Evolutionary conservation across 2,113 vertebrate species (phyloP), one percentile per base, ranked within the genome.

Genomic region (Gulo gulo): DNA sequence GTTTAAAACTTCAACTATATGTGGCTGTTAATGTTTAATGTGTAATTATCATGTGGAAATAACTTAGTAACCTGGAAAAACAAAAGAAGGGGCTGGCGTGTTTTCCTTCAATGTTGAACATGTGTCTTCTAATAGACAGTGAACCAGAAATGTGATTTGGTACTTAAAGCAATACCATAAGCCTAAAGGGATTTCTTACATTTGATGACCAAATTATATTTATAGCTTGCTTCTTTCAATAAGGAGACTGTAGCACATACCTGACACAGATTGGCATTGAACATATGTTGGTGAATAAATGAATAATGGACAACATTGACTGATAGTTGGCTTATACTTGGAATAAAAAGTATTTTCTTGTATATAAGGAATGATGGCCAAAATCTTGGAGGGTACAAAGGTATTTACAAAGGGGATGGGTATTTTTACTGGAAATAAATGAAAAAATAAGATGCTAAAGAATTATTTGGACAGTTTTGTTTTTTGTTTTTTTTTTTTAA

Each of bases 1-100:
- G 55, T 97, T 97, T 84, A 95, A 91, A 96, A 83, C 26, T 91
- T 84, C 74, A 92, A n/a, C 23, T 89, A 8, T 92, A 90, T 92
- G 67, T 88, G 81, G 34, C 24, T 55, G 7, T 87, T 81, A 88
- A 97, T 96, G 52, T 93, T 96, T 87, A 92, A 85, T 88, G 21
- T 91, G 9, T 94, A 97, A 98, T 97, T 96, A 88, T 83, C 67
- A 92, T 87, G 61, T n/a, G 16, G 63, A 90, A 96, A 94, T 96
- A 97, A 95, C 88, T 97, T 96, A 95, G 95, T 93, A 97, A 92
- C 47, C 23, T 63, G 63, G 84, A 88, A 96, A 98, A 96, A 96
- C n/a, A 92, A 96, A 92, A 97, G 69, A 88, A 76, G 47, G 15
- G 2, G 20, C 6, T 95, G 55, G 26, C 36, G 55, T 90, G 36